Evolutionary conservation across 2,113 vertebrate species (phyloP), one percentile per base, ranked within the genome.

Genomic region (Micromys minutus): DNA sequence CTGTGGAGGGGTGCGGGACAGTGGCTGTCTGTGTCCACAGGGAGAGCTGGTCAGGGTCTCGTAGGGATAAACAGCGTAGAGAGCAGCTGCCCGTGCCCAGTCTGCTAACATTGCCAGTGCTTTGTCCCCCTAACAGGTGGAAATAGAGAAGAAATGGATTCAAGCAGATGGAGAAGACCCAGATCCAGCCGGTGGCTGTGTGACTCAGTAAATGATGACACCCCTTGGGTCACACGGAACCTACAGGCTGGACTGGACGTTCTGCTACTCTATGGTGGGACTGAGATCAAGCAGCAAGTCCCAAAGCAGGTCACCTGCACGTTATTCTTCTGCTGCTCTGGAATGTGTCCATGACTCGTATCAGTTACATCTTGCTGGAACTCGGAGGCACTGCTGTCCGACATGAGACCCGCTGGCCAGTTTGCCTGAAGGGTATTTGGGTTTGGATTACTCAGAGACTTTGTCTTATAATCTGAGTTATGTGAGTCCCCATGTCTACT

Each of bases 71-170:
- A 26, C 79, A 50, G 67, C 63, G 72, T 47, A 50, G 42, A 17
- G 71, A 31, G 88, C 45, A 2, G 11, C 79, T 45, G 95, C 59
- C 39, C 22, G 84, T 39, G 89, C 86, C 75, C 24, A 83, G 22
- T 72, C 34, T 97, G 34, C 67, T 95, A 95, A 91, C 55, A n/a
- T 17, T 61, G 50, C 57, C 85, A 24, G 3, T 96, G 76, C 76
- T 96, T 96, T 98, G 42, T 87, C 96, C 84, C 92, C 7, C 31
- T 75, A 88, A 85, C 94, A 99, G 99, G 99, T 99, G 98, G 99
- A 99, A 98, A 99, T 99, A 97, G 99, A 99, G 97, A 99, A 99
- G 98, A 99, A 99, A 96, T 99, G 99, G 99, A 99, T 99, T 97
- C 99, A 99, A 90, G 99, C 98, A 24, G 98, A 98, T 85, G 98